Evolutionary conservation across 2,113 vertebrate species (phyloP), one percentile per base, ranked within the genome.

Genomic region (Struthio camelus): DNA sequence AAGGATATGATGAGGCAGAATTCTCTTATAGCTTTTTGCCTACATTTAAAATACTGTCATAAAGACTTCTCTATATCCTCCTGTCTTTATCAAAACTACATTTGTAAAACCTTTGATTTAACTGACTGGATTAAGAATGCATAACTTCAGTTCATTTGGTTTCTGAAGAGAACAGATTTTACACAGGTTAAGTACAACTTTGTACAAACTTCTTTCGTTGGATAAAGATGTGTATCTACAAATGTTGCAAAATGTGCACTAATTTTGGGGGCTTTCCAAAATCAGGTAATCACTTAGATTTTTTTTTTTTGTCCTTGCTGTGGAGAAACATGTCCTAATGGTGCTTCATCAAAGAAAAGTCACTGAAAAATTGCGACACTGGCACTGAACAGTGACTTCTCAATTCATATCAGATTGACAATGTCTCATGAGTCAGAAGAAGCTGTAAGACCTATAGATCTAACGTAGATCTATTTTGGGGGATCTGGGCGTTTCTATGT

Each of bases 151-250:
- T 34, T 87, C 34, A 53, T 59, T 65, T 62, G 42, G 9, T 95
- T 93, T 85, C n/a, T 66, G 40, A 88, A 81, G 17, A 7, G 12
- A 58, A 67, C 15, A 72, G 40, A 11, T 32, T 71, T 62, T 88
- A 56, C 30, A 36, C 6, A 71, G 5, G 6, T 65, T 70, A 71
- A 64, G 14, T 25, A 61, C 7, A 56, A 73, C 8, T n/a, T 24
- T 51, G 23, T 25, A 65, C 89, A 94, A 77, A 36, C 16, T 1
- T 17, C 32, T 59, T 53, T 89, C 50, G 80, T 88, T 28, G 44
- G 1, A 4, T 32, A 69, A 7, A 36, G 30, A 51, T 1, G 1
- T 15, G 3, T 20, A 3, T 11, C 14, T 28, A 25, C 7, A 83
- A 30, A 46, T 22, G 1, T 77, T 88, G 83, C 50, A 86, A 14